Evolutionary conservation across 2,888 invertebrate genomes (phyloP).

Genomic region (Digitonthophagus gazella): DNA sequence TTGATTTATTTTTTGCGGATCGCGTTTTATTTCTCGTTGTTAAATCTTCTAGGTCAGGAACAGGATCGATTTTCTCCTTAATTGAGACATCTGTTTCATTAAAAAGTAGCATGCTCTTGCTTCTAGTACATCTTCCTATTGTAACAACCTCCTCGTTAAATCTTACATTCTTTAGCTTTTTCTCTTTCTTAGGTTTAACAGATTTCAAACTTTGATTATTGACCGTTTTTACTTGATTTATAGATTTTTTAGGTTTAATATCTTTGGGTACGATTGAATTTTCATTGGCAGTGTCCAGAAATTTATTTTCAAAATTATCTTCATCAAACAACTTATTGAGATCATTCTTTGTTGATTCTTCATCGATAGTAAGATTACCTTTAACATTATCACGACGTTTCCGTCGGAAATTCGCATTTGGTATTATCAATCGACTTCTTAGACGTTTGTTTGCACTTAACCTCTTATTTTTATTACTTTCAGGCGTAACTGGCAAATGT

Average conservation of each 20-base stretch:
- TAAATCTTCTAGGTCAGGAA: too few species aligned
- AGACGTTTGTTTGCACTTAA: neutral
- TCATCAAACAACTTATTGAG: too few species aligned
- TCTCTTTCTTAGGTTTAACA: neutral
- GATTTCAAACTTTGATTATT: neutral
- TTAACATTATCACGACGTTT: too few species aligned
- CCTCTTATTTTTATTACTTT: neutral
- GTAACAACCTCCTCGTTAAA: neutral
- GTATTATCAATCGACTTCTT: slow-evolving; percentile 8
- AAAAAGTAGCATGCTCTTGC: neutral
- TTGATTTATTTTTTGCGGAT: neutral
- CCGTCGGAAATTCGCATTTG: neutral
- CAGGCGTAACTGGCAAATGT: neutral
- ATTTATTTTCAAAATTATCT: neutral
- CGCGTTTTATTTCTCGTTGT: neutral
- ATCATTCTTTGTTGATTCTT: too few species aligned
- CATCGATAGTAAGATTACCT: neutral
- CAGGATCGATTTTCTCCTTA: too few species aligned
- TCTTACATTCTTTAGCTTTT: neutral
- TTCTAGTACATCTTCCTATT: neutral
- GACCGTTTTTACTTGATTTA: neutral
- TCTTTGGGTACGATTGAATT: neutral
- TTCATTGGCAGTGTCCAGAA: neutral
- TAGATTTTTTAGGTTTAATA: neutral
- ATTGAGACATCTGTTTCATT: too few species aligned